Conservation (phyloP, 2,113 vertebrate genomes). For the Columba livia region DNA sequence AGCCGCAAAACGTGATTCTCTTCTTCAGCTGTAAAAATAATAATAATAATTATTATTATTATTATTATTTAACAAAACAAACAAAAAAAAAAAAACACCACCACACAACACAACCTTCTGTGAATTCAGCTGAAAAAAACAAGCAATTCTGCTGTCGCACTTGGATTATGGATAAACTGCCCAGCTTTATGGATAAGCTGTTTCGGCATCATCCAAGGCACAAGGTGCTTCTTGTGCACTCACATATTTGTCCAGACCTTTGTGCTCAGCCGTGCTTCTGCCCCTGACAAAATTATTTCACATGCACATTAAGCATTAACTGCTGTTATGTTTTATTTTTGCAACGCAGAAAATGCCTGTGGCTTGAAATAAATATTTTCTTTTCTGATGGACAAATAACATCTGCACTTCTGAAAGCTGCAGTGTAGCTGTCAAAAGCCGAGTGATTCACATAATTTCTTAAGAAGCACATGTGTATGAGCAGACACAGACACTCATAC, state of each 20-base stretch:
- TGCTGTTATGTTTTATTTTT: conserved; percentile 51
- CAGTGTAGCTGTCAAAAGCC: conserved; percentile 51
- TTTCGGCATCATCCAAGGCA: fast-evolving
- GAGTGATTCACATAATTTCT: conserved; percentile 59
- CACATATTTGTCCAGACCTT: not conserved
- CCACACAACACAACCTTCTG: not conserved
- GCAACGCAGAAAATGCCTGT: conserved; percentile 58
- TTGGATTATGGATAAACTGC: not conserved
- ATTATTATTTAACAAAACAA: too few relatives aligned
- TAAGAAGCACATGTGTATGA: conserved; percentile 35
- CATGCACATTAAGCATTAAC: conserved; percentile 64
- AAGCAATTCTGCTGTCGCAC: not conserved
- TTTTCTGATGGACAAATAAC: conserved; percentile 74
- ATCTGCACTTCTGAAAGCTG: conserved; percentile 69
- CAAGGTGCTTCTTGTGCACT: not conserved
- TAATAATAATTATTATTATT: too few relatives aligned
- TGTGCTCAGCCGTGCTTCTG: not conserved
- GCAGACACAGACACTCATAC: not conserved
- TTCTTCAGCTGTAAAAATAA: not conserved
- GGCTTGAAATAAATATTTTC: conserved; percentile 76
- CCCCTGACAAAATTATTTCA: conserved; percentile 26
- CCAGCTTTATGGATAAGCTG: not conserved
- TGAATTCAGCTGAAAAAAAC: not conserved
- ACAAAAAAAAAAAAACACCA: too few relatives aligned
- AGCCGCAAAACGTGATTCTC: conserved; percentile 45